phyloP scores from a whole-genome alignment of 2,113 vertebrate genomes.

The Salvator merianae region DNA sequence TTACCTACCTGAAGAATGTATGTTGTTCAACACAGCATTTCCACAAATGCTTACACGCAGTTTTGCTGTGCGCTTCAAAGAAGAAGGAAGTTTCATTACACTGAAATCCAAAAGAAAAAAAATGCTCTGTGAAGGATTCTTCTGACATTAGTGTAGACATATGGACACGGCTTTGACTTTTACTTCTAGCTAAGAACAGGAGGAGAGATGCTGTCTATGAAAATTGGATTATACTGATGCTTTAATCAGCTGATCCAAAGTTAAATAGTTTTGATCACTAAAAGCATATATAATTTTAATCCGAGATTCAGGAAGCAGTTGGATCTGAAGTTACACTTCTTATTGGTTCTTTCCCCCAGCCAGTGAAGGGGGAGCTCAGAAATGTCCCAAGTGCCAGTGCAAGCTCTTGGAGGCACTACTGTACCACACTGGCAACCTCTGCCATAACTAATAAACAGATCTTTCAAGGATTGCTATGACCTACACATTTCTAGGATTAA shows the following conservation, averaged over 20 bases:
- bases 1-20: slow-evolving; percentile 86
- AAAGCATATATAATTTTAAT: neutral
- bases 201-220: neutral
- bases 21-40: slow-evolving; percentile 91
- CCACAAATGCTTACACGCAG: slow-evolving; percentile 89
- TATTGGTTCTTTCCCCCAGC: too few species aligned
- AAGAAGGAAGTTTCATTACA: slow-evolving; percentile 91
- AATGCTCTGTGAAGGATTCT: neutral
- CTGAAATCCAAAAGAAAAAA: slow-evolving; percentile 67
- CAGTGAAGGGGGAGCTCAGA: too few species aligned
- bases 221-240: too few species aligned
- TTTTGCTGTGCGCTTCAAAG: slow-evolving; percentile 84
- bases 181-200: neutral
- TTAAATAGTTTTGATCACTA: neutral
- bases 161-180: neutral
- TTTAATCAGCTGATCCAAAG: neutral
- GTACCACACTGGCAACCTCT: too few species aligned
- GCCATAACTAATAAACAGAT: neutral
- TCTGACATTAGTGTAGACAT: neutral
- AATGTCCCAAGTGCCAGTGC: too few species aligned
- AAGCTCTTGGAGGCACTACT: too few species aligned
- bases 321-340: too few species aligned
- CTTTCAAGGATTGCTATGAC: neutral
- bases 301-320: too few species aligned
- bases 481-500: neutral